Evolutionary conservation across 2,888 invertebrate genomes (phyloP).

Genomic region (Drosophila lutescens): DNA sequence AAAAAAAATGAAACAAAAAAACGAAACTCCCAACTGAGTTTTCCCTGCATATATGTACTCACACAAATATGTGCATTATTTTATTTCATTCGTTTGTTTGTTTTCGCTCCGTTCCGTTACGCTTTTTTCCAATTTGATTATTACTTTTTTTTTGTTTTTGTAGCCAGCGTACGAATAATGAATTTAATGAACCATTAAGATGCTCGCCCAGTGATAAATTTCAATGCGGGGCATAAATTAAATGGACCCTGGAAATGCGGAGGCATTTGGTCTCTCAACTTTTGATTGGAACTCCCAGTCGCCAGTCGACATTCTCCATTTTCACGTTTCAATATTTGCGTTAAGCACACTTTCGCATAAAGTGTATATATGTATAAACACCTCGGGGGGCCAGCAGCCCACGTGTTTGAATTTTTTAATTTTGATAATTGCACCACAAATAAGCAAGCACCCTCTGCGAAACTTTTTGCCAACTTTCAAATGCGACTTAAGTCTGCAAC

Average conservation of each 20-base stretch:
- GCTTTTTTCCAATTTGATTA: slow-evolving; percentile 38
- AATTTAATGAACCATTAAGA: slow-evolving; percentile 84
- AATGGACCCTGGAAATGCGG: slow-evolving; percentile 46
- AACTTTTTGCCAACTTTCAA: slow-evolving; percentile 67
- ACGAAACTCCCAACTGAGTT: slow-evolving; percentile 3
- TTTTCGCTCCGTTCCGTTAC: slow-evolving; percentile 11
- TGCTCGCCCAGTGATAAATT: slow-evolving; percentile 82
- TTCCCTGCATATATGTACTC: slow-evolving; percentile 46
- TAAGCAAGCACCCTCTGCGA: slow-evolving; percentile 44
- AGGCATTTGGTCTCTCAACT: slow-evolving; percentile 25
- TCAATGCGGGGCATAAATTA: slow-evolving; percentile 80
- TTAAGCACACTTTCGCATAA: slow-evolving; percentile 13
- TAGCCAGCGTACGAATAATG: slow-evolving; percentile 75
- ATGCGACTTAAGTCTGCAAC: slow-evolving; percentile 68
- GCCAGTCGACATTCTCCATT: background rate
- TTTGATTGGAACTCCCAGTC: slow-evolving; percentile 52
- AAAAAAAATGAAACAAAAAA: slow-evolving; percentile 5
- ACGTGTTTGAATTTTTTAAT: slow-evolving; percentile 57
- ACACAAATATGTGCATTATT: slow-evolving; percentile 67
- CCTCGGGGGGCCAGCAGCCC: slow-evolving; percentile 1
- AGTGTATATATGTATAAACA: slow-evolving; percentile 5
- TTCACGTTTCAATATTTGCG: slow-evolving; percentile 29
- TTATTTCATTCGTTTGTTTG: slow-evolving; percentile 65
- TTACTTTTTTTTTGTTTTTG: slow-evolving; percentile 51
- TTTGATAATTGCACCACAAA: slow-evolving; percentile 74